Base-by-base conservation (phyloP, 2,888 invertebrate species). In the Unio delphinus region DNA sequence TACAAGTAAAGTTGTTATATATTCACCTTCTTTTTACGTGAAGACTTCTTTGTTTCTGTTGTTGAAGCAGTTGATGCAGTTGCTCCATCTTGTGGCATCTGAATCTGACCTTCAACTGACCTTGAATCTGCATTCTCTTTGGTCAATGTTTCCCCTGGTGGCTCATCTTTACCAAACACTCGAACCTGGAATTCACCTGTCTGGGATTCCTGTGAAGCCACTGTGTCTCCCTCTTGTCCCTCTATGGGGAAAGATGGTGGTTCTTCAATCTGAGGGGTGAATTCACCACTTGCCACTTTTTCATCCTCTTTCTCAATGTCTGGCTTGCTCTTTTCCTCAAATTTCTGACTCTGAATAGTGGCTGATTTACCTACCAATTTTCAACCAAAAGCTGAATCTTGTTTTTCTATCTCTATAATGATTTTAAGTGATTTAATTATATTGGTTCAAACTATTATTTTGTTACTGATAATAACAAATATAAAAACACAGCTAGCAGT, bases 151-250 rank as follows among this genome's bases (percentile, higher is more conserved):
- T 45, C 26, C 23, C 3, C 58, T 58, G 73, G 68, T 6, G 72
- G 65, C 30, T 79, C 76, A 74, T 75, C 73, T 62, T 79, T 79
- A 18, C 76, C 76, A 70, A 74, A 79, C 28, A 79, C 79, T 61
- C 74, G 76, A 20, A 77, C 76, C 26, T 75, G 71, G 70, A 68
- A 74, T 70, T 78, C 78, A n/a, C 65, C 75, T 23, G 69, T 62
- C 55, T 72, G 72, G n/a, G 64, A 67, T 34, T 26, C 28, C 64
- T 56, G 61, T 6, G 28, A 60, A 61, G 72, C 75, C 17, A 74
- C 75, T 55, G 45, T 59, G 17, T 72, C 70, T 34, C 59, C 70
- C 55, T 71, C 76, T 69, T 68, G 45, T 15, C 15, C 45, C 45
- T 45, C 45, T 3, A 45, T 11, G 45, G 45, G 45, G 45, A 45